Base-by-base conservation (phyloP, 2,797 vertebrate genomes). In the Galaxias olidus region DNA sequence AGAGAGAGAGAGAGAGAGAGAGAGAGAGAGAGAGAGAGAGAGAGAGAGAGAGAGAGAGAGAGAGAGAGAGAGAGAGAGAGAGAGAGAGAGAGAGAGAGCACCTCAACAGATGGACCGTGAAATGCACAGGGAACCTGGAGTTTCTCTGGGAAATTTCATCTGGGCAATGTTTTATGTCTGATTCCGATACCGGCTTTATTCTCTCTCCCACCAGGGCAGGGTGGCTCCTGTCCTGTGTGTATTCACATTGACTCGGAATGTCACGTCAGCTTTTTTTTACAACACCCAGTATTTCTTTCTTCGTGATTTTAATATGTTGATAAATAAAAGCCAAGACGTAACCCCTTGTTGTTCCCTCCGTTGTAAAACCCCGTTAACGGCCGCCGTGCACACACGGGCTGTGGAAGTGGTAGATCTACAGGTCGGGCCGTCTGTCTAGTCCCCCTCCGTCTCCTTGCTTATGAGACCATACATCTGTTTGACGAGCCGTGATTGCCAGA, bases 31-130 rank as follows among this genome's bases (percentile, higher is more conserved):
- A n/a, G n/a, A n/a, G n/a, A n/a, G n/a, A n/a, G n/a, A n/a, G n/a
- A n/a, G n/a, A n/a, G n/a, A n/a, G n/a, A n/a, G n/a, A n/a, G n/a
- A n/a, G n/a, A n/a, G n/a, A n/a, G n/a, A n/a, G n/a, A n/a, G n/a
- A n/a, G n/a, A n/a, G n/a, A n/a, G n/a, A n/a, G n/a, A n/a, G n/a
- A n/a, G n/a, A n/a, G n/a, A n/a, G n/a, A n/a, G n/a, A n/a, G n/a
- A n/a, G n/a, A n/a, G n/a, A n/a, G n/a, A n/a, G n/a, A n/a, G n/a
- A n/a, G 41, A 20, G 40, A 17, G 14, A 19, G 48, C 40, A 15
- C 4, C 15, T n/a, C 10, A 51, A 13, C 48, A 62, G 48, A 50
- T 50, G 59, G 59, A 61, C 47, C 59, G 10, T 61, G 59, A 61
- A 61, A 62, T 62, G 17, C 60, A 62, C 48, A 18, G 30, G 14